Base-by-base conservation (phyloP, 2,113 vertebrate species). In the Hemibates koningsi region DNA sequence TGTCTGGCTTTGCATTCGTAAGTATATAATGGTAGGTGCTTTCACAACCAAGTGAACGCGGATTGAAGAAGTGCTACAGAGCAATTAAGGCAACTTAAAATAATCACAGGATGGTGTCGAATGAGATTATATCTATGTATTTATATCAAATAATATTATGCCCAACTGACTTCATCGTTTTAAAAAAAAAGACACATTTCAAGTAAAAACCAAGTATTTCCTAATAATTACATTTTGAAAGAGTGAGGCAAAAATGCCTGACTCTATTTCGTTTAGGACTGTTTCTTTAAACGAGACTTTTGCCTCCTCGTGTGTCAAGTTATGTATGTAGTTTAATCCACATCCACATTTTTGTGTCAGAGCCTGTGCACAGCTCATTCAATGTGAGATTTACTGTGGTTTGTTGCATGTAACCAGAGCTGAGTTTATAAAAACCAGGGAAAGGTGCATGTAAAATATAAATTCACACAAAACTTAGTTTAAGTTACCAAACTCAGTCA, bases 401-500 rank as follows among this genome's bases (percentile, higher is more conserved):
- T 52, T 52, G 73, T 7, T 52, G 43, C 2, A 50, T 7, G 43
- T 48, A 78, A 50, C 73, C 45, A 78, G 73, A 50, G 27, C 24
- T 2, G 43, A 11, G 43, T 29, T 50, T 78, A 12, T 78, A 78
- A 50, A 2, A 78, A 78, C 9, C 38, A 36, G 32, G 32, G 63
- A n/a, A 66, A 45, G 43, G 32, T n/a, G 14, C 24, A 14, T 34
- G n/a, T 66, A 3, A 6, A 32, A 45, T 10, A 8, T 45, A 45
- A 73, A 41, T 29, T 48, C n/a, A 76, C 24, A 76, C 27, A 10
- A 61, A 78, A 48, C 4, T 45, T 32, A 13, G 24, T 53, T 91
- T 68, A 54, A 89, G 45, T 92, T 85, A 53, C 43, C 17, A 8
- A 21, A 9, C 7, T 21, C 53, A 2, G 76, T 10, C 94, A 54